Evolutionary conservation across 2,888 invertebrate genomes (phyloP).

Genomic region (Merodon equestris): DNA sequence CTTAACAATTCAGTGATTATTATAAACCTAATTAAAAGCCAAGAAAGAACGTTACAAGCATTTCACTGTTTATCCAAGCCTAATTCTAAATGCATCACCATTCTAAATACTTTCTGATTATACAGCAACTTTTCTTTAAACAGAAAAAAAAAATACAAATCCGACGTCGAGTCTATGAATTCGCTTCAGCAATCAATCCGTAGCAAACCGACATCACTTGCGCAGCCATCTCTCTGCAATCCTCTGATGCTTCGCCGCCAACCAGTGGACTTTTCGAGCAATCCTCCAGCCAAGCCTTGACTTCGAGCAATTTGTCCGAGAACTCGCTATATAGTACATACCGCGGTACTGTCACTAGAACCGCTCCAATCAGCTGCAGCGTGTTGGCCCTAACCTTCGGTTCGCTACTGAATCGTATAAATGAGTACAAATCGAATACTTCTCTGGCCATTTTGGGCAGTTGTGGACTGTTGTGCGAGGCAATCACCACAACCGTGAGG

Average conservation of each 20-base stretch:
- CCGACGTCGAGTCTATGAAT: neutral
- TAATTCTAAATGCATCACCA: too few relatives aligned
- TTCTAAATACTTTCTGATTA: neutral
- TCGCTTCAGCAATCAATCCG: slow-evolving; percentile 44
- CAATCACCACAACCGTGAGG: slow-evolving; percentile 83
- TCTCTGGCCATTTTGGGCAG: slow-evolving; percentile 85
- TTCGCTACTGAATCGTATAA: slow-evolving; percentile 84
- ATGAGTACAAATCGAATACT: slow-evolving; percentile 84
- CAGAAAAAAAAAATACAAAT: neutral
- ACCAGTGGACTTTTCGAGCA: slow-evolving; percentile 81
- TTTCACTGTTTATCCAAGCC: too few relatives aligned
- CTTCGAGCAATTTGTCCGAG: slow-evolving; percentile 82
- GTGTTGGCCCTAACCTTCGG: slow-evolving; percentile 84
- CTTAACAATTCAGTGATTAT: too few relatives aligned
- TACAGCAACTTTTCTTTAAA: neutral
- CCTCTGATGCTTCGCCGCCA: slow-evolving; percentile 83
- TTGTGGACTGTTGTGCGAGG: slow-evolving; percentile 84
- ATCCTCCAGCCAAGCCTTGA: slow-evolving; percentile 84
- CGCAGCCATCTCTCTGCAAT: slow-evolving; percentile 83
- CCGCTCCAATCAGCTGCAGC: slow-evolving; percentile 84
- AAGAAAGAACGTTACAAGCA: too few relatives aligned
- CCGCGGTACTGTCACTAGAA: slow-evolving; percentile 82
- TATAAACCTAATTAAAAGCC: too few relatives aligned
- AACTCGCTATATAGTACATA: slow-evolving; percentile 82
- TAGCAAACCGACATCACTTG: slow-evolving; percentile 80